These are phyloP conservation scores for Phylloscopus trochilus DNA, from an alignment of 2,113 vertebrate species.

Conservation along the genomic window DNA sequence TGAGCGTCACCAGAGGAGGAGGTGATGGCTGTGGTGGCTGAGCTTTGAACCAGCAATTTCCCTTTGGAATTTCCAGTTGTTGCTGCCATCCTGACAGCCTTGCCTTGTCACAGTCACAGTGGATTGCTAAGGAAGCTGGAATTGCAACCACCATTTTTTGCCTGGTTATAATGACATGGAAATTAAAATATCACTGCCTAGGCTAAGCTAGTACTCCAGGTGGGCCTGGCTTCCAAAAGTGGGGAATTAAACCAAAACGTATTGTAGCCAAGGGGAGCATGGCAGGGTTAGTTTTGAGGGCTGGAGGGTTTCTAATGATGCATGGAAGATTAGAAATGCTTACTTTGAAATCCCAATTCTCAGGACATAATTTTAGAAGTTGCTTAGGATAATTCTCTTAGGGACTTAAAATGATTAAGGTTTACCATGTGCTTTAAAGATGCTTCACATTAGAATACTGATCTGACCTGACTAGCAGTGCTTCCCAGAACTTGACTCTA, in stretches of 20 bases:
- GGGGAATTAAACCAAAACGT: neutral
- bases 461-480: neutral
- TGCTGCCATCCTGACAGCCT: neutral
- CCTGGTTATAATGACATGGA: neutral
- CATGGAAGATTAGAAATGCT: constrained; percentile 49
- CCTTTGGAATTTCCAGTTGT: neutral
- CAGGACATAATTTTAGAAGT: constrained; percentile 59
- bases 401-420: constrained; percentile 56
- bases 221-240: neutral
- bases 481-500: neutral
- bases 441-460: constrained; percentile 31
- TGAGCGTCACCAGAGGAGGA: neutral
- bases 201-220: neutral
- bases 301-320: constrained; percentile 36
- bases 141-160: neutral
- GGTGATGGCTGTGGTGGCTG: neutral
- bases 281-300: constrained; percentile 4
- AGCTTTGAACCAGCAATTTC: neutral
- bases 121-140: neutral
- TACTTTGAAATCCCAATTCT: constrained; percentile 46
- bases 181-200: neutral
- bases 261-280: neutral
- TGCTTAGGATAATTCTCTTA: constrained; percentile 58
- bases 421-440: constrained; percentile 48
- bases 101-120: neutral